A percentile compares a stretch with the other conserved stretches of the same genome.
phyloP scores from a whole-genome alignment of 2,113 vertebrate species.

The Guaruba guarouba region DNA sequence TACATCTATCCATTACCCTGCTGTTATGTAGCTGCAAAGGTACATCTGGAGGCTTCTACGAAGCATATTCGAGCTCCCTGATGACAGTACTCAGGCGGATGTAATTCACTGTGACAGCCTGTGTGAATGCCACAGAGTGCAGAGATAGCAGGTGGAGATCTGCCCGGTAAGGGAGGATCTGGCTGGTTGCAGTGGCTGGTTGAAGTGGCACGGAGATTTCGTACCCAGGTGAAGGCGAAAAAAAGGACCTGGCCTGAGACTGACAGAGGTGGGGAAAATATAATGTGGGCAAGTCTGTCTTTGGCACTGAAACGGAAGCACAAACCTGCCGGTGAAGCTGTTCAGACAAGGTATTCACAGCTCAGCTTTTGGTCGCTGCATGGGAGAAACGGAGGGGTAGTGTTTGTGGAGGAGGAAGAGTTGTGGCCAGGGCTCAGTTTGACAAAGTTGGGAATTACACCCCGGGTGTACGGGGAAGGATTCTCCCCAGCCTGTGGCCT shows the following conservation, averaged over 20 bases:
- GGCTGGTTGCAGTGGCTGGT: background rate
- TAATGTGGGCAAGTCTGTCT: background rate
- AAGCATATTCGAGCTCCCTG: background rate
- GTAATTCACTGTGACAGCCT: background rate
- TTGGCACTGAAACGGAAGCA: background rate
- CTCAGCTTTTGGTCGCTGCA: rapidly evolving
- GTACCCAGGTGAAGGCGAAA: background rate
- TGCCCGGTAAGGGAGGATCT: rapidly evolving
- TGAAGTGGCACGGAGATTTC: background rate
- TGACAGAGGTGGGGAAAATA: background rate
- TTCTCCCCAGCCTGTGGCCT: background rate
- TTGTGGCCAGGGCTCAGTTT: background rate
- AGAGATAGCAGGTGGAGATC: background rate
- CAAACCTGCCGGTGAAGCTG: background rate
- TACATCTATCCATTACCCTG: background rate
- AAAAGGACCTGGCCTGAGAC: background rate
- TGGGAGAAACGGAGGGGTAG: background rate
- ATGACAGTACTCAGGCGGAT: rapidly evolving
- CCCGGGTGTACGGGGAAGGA: background rate
- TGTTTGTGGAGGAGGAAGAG: background rate
- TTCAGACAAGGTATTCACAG: background rate
- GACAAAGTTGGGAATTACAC: background rate
- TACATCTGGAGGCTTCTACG: background rate
- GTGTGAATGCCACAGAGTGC: background rate
- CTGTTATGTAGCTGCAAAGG: background rate